A percentile compares a stretch with the other conserved stretches of the same genome.
Evolutionary conservation across 2,797 vertebrate genomes (phyloP).

Genomic region (Gila robusta): DNA sequence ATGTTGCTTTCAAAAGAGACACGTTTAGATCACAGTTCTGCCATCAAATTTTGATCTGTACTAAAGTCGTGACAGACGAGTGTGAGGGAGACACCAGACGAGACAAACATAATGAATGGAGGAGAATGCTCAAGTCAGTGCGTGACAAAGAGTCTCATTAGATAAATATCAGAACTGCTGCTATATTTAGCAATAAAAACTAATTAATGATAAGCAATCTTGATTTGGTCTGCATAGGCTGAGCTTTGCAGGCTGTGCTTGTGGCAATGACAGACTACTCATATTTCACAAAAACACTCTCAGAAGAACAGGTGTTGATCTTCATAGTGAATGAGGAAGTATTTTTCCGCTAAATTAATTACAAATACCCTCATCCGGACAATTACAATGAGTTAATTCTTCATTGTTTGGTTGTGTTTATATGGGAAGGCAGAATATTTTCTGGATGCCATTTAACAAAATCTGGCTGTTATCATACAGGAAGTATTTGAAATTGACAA

Average conservation of each 20-base stretch:
- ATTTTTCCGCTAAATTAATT: slow-evolving; percentile 38
- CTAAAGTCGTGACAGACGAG: slow-evolving; percentile 5
- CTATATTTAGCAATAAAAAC: slow-evolving; percentile 62
- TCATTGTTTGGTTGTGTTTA: neutral
- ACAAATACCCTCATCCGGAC: neutral
- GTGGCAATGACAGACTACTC: neutral
- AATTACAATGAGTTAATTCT: neutral
- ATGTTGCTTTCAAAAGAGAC: neutral
- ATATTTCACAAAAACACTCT: slow-evolving; percentile 14
- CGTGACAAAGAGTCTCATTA: slow-evolving; percentile 36
- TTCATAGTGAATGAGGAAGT: slow-evolving; percentile 23
- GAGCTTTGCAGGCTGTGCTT: slow-evolving; percentile 41
- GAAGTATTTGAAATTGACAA: neutral
- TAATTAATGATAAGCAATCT: slow-evolving; percentile 65
- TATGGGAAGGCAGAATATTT: neutral
- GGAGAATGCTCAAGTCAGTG: slow-evolving; percentile 32
- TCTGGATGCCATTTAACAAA: slow-evolving; percentile 8
- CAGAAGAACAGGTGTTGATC: slow-evolving; percentile 13
- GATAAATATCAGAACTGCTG: slow-evolving; percentile 51
- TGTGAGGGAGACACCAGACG: neutral
- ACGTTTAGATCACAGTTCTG: neutral
- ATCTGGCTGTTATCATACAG: neutral
- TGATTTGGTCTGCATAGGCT: slow-evolving; percentile 56
- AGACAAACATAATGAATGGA: neutral
- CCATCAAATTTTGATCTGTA: neutral